Evolutionary conservation across 2,888 invertebrate genomes (phyloP).

Genomic region (Tipula lateralis): DNA sequence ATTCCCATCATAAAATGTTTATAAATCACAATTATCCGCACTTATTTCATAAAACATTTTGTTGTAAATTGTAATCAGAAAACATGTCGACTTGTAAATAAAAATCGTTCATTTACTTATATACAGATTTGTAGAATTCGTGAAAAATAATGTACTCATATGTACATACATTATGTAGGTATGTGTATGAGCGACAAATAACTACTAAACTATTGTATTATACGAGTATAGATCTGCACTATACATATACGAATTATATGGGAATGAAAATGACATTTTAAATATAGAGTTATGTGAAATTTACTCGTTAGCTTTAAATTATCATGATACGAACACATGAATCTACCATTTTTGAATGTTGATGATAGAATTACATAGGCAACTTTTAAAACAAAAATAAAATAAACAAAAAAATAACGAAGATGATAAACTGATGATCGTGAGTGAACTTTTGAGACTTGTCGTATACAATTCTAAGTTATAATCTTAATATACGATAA

Average conservation of each 20-base stretch:
- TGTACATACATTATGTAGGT: too few species aligned
- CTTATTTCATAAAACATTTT: too few species aligned
- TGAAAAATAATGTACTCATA: not conserved
- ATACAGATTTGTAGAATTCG: too few species aligned
- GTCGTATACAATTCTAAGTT: not conserved
- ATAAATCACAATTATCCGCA: too few species aligned
- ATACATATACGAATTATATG: not conserved
- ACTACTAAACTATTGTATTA: too few species aligned
- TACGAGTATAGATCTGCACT: not conserved
- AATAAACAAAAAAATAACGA: not conserved
- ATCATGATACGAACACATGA: not conserved
- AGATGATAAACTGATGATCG: not conserved
- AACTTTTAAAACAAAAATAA: not conserved
- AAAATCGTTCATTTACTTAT: not conserved
- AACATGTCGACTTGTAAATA: not conserved
- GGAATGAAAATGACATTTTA: not conserved
- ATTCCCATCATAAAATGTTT: too few species aligned
- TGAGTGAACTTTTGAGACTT: not conserved
- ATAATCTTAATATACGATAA: not conserved
- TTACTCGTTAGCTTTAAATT: not conserved
- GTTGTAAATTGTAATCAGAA: slow-evolving; percentile 12
- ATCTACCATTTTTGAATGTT: not conserved
- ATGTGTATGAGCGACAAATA: not conserved
- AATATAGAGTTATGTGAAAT: not conserved
- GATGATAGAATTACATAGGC: not conserved